Conservation (phyloP, 2,888 invertebrate genomes). For the Folsomia candida region DNA sequence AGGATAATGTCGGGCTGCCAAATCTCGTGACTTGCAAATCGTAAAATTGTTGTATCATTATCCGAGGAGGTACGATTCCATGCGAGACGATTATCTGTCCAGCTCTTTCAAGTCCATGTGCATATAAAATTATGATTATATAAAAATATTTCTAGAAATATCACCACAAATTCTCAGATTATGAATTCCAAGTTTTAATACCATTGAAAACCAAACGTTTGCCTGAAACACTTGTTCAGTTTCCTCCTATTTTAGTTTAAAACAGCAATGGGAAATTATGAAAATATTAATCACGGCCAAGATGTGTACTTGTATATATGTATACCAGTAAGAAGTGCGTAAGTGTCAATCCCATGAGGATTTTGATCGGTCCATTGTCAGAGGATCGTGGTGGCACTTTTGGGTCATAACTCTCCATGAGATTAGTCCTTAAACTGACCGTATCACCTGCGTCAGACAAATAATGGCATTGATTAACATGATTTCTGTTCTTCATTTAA, state of each 20-base stretch:
- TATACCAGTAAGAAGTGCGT: conserved; percentile 45
- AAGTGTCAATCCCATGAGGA: conserved; percentile 40
- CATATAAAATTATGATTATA: no score
- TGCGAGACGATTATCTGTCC: conserved; percentile 70
- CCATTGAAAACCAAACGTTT: conserved; percentile 60
- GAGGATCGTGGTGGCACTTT: conserved; percentile 30
- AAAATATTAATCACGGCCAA: no score
- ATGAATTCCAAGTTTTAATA: no score
- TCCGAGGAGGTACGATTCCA: conserved; percentile 71
- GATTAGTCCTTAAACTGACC: conserved; percentile 27
- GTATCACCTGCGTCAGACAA: conserved; percentile 38
- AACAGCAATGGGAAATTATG: no score
- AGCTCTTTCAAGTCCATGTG: conserved; percentile 59
- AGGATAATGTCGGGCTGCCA: conserved; percentile 76
- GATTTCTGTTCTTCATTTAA: not conserved
- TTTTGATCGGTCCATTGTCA: conserved; percentile 22
- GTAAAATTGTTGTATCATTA: conserved; percentile 64
- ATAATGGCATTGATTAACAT: no score
- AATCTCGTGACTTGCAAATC: conserved; percentile 68
- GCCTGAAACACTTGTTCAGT: conserved; percentile 30
- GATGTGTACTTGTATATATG: no score
- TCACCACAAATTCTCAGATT: no score
- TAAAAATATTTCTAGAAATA: no score
- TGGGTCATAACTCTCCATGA: conserved; percentile 41
- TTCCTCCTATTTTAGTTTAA: conserved; percentile 5